Evolutionary conservation across 2,888 invertebrate genomes (phyloP).

Genomic region (Drosophila mercatorum): DNA sequence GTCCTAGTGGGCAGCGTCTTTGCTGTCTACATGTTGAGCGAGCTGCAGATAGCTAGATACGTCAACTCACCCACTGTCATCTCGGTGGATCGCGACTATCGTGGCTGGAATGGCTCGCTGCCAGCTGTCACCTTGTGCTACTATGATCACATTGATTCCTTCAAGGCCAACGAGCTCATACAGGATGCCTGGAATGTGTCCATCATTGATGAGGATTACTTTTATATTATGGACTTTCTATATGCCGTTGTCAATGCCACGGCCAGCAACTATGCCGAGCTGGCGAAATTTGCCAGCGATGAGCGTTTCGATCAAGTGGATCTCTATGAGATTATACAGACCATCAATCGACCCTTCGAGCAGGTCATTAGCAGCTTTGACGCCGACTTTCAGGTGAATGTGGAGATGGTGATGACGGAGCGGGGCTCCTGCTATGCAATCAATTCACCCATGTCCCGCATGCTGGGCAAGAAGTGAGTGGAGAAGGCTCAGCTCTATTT

Average conservation of each 20-base stretch:
- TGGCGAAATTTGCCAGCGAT: constrained; percentile 84
- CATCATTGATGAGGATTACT: constrained; percentile 83
- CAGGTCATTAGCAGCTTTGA: constrained; percentile 78
- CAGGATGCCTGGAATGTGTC: constrained; percentile 84
- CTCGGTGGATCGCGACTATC: constrained; percentile 83
- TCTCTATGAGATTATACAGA: constrained; percentile 81
- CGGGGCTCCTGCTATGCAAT: constrained; percentile 88
- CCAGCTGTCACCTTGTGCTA: constrained; percentile 84
- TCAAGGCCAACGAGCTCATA: constrained; percentile 80
- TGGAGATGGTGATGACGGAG: constrained; percentile 87
- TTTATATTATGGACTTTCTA: constrained; percentile 85
- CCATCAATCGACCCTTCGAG: constrained; percentile 76
- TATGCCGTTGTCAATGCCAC: constrained; percentile 85
- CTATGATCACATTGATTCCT: constrained; percentile 80
- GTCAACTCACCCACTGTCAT: constrained; percentile 82
- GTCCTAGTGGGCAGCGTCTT: constrained; percentile 68
- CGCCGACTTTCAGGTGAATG: constrained; percentile 67
- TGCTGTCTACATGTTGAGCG: constrained; percentile 67
- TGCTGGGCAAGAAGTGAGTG: constrained; percentile 71
- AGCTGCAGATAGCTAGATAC: constrained; percentile 76
- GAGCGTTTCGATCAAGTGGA: constrained; percentile 84
- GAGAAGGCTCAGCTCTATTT: too few species aligned
- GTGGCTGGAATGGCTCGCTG: constrained; percentile 83
- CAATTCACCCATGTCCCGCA: constrained; percentile 85
- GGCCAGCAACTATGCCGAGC: constrained; percentile 82